Base-by-base conservation (phyloP, 2,888 invertebrate genomes). In the Andrena marginata region DNA sequence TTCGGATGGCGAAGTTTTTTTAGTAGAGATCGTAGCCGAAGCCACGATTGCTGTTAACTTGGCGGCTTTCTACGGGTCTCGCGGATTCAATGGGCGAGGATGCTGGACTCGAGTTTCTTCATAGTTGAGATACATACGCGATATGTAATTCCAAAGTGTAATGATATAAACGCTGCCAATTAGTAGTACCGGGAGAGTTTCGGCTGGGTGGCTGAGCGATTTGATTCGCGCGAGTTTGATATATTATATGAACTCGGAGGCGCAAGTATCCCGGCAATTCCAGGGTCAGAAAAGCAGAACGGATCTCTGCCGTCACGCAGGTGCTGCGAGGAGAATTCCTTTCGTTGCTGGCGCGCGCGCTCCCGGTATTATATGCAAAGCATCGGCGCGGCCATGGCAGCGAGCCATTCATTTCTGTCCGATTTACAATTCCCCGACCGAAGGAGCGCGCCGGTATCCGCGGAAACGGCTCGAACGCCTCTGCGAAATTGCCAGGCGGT, bases 401-500 rank as follows among this genome's bases (percentile, higher is more conserved):
- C 33, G 54, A 59, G 48, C 72, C 48, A 73, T 80, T 54, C 48
- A 72, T 80, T 80, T 79, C 72, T 56, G 31, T 59, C 26, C 35
- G 42, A 80, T 80, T 72, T 72, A 65, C 8, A 65, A 79, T 80
- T 71, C 65, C 31, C 56, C 10, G 29, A n/a, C 16, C 16, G 31
- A 20, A 13, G 29, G 26, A 64, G 10, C 42, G 13, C 56, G 59
- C 35, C 26, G n/a, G 33, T 29, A 60, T 48, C 72, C 48, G 26
- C 35, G 74, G 60, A 42, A 65, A 54, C 72, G 7, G 60, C 69
- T 31, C 63, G 49, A 29, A n/a, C 76, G 13, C 20, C 7, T 42
- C 64, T 64, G 77, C 63, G 64, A 76, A 78, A 86, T 65, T 20
- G 65, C n/a, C 23, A 54, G 51, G 75, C 63, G 29, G 72, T 51